Evolutionary conservation across 1,140 invertebrate species (phyloP).

Genomic region (Choristoneura fumiferana): DNA sequence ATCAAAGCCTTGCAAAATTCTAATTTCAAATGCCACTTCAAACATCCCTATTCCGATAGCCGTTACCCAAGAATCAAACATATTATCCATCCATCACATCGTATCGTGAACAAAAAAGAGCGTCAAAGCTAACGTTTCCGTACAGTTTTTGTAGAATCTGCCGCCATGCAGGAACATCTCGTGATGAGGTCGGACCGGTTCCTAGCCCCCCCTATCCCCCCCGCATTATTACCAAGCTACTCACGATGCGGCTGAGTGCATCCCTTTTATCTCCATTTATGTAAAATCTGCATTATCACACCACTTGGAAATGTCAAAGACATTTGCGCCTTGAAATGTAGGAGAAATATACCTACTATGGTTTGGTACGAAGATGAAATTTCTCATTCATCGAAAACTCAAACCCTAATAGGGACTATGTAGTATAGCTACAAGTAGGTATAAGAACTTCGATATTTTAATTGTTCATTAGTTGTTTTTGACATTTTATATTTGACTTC

Average conservation of each 20-base stretch:
- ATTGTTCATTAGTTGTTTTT: too few relatives aligned
- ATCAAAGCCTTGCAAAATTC: too few relatives aligned
- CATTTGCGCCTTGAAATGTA: not conserved
- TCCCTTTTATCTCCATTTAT: slow-evolving; percentile 36
- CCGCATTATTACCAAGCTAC: slow-evolving; percentile 22
- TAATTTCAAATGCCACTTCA: too few relatives aligned
- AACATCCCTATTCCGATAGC: too few relatives aligned
- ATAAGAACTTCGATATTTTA: too few relatives aligned
- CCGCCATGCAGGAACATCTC: slow-evolving; percentile 31
- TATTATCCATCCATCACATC: not conserved
- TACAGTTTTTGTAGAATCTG: slow-evolving; percentile 16
- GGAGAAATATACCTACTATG: too few relatives aligned
- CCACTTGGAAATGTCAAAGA: slow-evolving; percentile 1
- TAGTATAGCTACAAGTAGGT: too few relatives aligned
- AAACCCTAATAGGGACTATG: too few relatives aligned
- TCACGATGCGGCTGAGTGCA: slow-evolving; percentile 36
- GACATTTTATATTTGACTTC: too few relatives aligned
- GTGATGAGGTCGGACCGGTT: slow-evolving; percentile 58
- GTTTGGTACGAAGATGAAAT: too few relatives aligned
- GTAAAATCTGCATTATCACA: slow-evolving; percentile 20
- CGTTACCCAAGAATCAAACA: too few relatives aligned
- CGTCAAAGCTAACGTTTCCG: slow-evolving; percentile 11
- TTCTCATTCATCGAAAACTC: too few relatives aligned
- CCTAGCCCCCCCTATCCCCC: slow-evolving; percentile 21
- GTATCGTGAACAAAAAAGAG: not conserved